These are phyloP conservation scores for Gibbula magus DNA, from an alignment of 2,888 invertebrate genomes.

Conservation along the genomic window DNA sequence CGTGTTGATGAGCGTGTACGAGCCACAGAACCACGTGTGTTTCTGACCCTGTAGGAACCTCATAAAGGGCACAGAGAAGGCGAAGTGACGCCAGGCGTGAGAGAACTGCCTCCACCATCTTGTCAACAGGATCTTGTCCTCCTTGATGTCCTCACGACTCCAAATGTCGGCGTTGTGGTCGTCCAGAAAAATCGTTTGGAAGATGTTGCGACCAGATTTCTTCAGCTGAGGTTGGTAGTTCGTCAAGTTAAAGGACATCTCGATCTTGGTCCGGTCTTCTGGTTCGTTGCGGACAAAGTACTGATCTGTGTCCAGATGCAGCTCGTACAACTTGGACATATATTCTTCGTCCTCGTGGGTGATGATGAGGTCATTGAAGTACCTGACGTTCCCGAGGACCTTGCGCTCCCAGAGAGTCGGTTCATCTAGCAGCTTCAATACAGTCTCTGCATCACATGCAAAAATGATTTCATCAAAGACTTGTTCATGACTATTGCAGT, in stretches of 20 bases:
- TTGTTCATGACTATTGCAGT: constrained; percentile 45
- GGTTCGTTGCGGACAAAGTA: constrained; percentile 60
- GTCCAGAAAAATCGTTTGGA: constrained; percentile 64
- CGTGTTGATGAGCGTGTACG: constrained; percentile 65
- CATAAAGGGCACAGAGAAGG: constrained; percentile 62
- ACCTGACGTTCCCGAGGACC: constrained; percentile 60
- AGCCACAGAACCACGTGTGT: constrained; percentile 60
- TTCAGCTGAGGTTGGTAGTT: constrained; percentile 65
- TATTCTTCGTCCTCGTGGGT: constrained; percentile 65
- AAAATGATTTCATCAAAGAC: constrained; percentile 62
- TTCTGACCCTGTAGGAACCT: constrained; percentile 59
- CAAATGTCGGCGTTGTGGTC: constrained; percentile 51
- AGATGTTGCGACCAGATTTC: constrained; percentile 52
- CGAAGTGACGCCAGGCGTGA: constrained; percentile 65
- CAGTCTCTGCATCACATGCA: constrained; percentile 66
- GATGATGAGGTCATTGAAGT: constrained; percentile 62
- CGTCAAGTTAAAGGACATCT: constrained; percentile 66
- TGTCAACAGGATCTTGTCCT: constrained; percentile 53
- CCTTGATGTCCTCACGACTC: constrained; percentile 54
- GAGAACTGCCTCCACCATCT: constrained; percentile 67
- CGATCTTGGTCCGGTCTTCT: constrained; percentile 57
- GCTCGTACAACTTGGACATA: constrained; percentile 62
- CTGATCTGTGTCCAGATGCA: constrained; percentile 58
- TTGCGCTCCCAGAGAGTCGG: constrained; percentile 55
- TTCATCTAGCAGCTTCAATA: constrained; percentile 50